A percentile compares a stretch with the other conserved stretches of the same genome.
Conservation (phyloP, 1,140 invertebrate genomes). For the Dermatophagoides farinae region DNA sequence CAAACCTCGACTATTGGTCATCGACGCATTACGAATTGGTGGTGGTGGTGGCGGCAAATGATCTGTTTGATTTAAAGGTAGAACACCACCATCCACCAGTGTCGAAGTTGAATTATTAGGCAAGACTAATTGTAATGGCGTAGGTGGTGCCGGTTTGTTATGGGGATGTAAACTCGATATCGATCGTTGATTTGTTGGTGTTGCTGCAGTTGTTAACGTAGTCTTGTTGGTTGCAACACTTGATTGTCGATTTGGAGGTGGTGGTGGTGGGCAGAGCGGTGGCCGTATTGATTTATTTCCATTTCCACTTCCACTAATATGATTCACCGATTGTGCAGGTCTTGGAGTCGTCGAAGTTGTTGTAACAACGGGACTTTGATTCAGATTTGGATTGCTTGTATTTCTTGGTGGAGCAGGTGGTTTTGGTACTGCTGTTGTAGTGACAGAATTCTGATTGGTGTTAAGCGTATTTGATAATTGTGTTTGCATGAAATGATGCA, state of each 20-base stretch:
- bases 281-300: background rate
- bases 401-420: constrained; percentile 6
- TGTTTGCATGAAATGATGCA: background rate
- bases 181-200: too few species aligned
- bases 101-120: background rate
- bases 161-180: background rate
- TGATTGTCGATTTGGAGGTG: constrained; percentile 1
- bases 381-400: background rate
- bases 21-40: constrained; percentile 1
- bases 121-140: background rate
- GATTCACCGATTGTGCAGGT: background rate
- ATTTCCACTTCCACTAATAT: background rate
- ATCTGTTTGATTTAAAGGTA: background rate
- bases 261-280: constrained; percentile 4
- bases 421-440: background rate
- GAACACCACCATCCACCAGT: background rate
- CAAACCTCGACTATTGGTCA: constrained; percentile 1
- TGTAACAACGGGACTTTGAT: background rate
- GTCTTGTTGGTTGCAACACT: background rate
- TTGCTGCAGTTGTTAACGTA: too few species aligned
- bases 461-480: background rate
- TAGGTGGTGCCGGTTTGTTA: background rate
- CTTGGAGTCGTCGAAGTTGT: background rate
- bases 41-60: background rate
- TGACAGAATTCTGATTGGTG: background rate